Evolutionary conservation across 1,140 invertebrate genomes (phyloP), one percentile per base, ranked within the genome.

Genomic region (Galleria mellonella): DNA sequence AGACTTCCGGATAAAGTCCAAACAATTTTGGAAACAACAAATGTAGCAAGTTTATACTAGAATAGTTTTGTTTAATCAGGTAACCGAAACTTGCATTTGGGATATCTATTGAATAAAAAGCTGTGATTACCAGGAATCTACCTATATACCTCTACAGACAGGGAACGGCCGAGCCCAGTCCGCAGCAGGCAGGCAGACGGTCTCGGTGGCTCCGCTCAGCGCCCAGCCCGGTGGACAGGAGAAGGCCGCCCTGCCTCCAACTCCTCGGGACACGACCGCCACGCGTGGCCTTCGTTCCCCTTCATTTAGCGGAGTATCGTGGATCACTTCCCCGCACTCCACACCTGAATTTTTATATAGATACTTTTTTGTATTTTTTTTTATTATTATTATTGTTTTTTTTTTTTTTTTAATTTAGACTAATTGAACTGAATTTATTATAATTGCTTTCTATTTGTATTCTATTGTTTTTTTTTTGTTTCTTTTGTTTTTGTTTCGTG

Each of bases 111-210:
- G n/a, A n/a, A n/a, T n/a, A n/a, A n/a, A n/a, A n/a, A n/a, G n/a
- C n/a, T n/a, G n/a, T n/a, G n/a, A n/a, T n/a, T n/a, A n/a, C n/a
- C n/a, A n/a, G n/a, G n/a, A n/a, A n/a, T n/a, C n/a, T n/a, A n/a
- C n/a, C n/a, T n/a, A 81, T 74, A 68, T 70, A 93, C 92, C 91
- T 88, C 88, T 86, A 69, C 94, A 96, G 11, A 89, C 87, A 6
- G 94, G 94, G 55, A 92, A 90, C 0, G 91, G 89, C 31, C 88
- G 86, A 0, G 92, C 91, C 95, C 95, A 97, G 69, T 94, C 90
- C 11, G 94, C 95, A 47, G 89, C 91, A 2, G 91, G 89, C 59
- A 92, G 87, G 71, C 95, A 97, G 9, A 92, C 89, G 5, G 94
- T 91, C 72, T 94, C 92, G 4, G 89, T 67, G 0, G 91, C 87